Base-by-base conservation (phyloP, 2,797 vertebrate species). In the Onychomys torridus region DNA sequence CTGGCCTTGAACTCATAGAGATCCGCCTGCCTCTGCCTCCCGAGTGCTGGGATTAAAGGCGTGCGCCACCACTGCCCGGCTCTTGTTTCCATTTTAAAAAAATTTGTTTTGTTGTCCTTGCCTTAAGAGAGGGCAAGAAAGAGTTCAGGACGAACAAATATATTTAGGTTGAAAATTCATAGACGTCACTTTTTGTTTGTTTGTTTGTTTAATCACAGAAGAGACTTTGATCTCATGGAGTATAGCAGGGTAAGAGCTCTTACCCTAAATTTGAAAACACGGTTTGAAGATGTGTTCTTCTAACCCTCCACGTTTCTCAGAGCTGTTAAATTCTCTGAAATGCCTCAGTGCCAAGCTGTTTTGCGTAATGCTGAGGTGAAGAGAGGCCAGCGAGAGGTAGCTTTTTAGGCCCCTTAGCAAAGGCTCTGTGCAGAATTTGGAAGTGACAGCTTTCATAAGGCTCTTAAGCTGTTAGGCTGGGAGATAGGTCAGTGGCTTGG, bases 221-320 rank as follows among this genome's bases (percentile, higher is more conserved):
- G 78, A 92, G 75, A 93, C 96, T 93, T 94, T 78, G 82, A 92
- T 90, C 65, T 96, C 49, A 27, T 75, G 14, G 94, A 91, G 29
- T 90, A 93, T 19, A 32, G 71, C 52, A 91, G 57, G 8, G 37
- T 94, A 46, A 89, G 94, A 79, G 61, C 92, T 82, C 43, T 94
- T 89, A 27, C 67, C 71, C 90, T 67, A 13, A 65, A 94, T 97
- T 97, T 97, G 79, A 95, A 96, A 91, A 91, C 37, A 76, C 23
- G 81, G 34, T 65, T 94, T 89, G 89, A 92, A 97, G 90, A 76
- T 87, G 17, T 23, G 19, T 95, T 96, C 37, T 76, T 73, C 57
- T 55, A 93, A 32, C 91, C 55, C 34, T 78, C 75, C 25, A 69
- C 5, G 34, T 55, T 96, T 90, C 87, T 27, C 52, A 90, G 69